Evolutionary conservation across 2,888 invertebrate genomes (phyloP).

Genomic region (Lomographa bimaculata): DNA sequence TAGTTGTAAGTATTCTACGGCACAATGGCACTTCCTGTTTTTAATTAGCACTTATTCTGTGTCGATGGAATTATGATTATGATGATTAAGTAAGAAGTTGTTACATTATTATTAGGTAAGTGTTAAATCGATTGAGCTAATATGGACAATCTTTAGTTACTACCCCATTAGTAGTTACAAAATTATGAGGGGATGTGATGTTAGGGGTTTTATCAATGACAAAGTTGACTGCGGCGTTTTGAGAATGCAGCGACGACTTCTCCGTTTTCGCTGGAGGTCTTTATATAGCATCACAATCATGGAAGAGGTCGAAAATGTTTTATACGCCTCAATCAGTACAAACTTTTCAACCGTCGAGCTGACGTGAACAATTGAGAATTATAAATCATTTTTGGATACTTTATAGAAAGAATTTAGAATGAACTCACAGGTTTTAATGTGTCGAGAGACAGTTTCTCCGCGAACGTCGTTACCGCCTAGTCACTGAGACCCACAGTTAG

Average conservation of each 20-base stretch:
- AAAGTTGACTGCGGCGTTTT: constrained; percentile 79
- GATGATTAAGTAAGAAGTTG: constrained; percentile 81
- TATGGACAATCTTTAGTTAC: constrained; percentile 82
- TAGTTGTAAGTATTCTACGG: constrained; percentile 82
- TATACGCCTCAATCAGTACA: constrained; percentile 61
- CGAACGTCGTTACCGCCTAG: constrained; percentile 77
- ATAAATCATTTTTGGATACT: constrained; percentile 63
- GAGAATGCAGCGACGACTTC: constrained; percentile 54
- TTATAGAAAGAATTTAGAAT: constrained; percentile 35
- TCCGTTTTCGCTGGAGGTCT: constrained; percentile 48
- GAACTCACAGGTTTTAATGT: constrained; percentile 45
- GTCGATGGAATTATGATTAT: constrained; percentile 82
- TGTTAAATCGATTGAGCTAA: constrained; percentile 73
- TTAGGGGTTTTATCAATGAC: constrained; percentile 83
- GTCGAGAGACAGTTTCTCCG: constrained; percentile 53
- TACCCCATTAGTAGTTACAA: constrained; percentile 78
- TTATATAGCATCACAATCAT: constrained; percentile 56
- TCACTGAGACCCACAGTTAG: constrained; percentile 79
- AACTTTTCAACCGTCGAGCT: constrained; percentile 46
- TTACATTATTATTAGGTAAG: constrained; percentile 84
- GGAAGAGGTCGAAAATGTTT: constrained; percentile 63
- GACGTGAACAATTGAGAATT: constrained; percentile 60
- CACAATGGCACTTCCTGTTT: constrained; percentile 83
- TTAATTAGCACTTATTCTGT: constrained; percentile 84
- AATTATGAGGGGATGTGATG: constrained; percentile 79